Conservation (phyloP, 2,888 invertebrate species). For the Pristionchus fissidentatus region DNA sequence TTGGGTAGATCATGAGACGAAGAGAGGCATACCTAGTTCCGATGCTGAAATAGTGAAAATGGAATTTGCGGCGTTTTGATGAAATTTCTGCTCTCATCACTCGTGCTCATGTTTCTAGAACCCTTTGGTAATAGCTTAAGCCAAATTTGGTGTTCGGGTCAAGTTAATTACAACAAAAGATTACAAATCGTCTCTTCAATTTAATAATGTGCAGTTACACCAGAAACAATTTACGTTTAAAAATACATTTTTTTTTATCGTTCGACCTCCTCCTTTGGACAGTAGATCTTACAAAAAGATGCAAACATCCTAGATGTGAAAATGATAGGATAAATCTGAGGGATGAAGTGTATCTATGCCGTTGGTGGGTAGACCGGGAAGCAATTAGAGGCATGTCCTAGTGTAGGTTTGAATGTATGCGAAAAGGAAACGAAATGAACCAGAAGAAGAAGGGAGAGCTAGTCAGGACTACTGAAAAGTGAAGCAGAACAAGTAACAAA, state of each 20-base stretch:
- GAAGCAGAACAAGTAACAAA: constrained; percentile 36
- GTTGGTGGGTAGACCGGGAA: constrained; percentile 7
- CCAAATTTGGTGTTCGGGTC: too few species aligned
- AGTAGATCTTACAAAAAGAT: constrained; percentile 7
- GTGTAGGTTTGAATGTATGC: neutral
- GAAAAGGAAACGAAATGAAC: neutral
- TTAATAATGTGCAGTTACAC: too few species aligned
- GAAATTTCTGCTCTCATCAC: constrained; percentile 6
- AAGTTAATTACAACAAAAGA: too few species aligned
- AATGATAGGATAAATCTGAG: constrained; percentile 23
- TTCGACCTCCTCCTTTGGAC: constrained; percentile 30
- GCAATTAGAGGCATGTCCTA: neutral
- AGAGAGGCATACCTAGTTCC: constrained; percentile 17
- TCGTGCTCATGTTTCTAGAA: too few species aligned
- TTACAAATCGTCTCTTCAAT: too few species aligned
- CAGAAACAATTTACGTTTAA: too few species aligned
- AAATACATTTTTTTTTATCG: too few species aligned
- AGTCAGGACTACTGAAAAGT: constrained; percentile 18
- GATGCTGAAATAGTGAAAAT: neutral
- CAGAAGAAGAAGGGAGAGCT: constrained; percentile 2
- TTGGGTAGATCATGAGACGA: constrained; percentile 1
- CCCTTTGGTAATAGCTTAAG: too few species aligned
- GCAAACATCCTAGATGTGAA: constrained; percentile 31
- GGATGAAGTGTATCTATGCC: neutral
- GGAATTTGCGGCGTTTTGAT: neutral